Base-by-base conservation (phyloP, 2,113 vertebrate genomes). In the Chionodraco myersi region DNA sequence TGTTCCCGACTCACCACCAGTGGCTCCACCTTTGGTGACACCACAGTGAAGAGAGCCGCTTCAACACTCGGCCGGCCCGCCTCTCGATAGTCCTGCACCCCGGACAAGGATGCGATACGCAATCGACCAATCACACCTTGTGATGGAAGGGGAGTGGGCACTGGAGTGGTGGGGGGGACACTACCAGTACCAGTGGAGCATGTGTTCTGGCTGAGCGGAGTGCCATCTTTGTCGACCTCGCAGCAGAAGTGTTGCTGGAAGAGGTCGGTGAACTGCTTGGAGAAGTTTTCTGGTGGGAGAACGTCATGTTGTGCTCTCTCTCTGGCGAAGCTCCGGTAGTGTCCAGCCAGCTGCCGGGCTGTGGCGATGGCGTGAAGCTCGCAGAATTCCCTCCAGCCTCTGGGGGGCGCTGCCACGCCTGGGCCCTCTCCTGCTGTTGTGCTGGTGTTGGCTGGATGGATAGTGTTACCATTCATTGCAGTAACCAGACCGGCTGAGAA, bases 321-420 rank as follows among this genome's bases (percentile, higher is more conserved):
- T 57, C 94, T 93, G 88, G 96, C 95, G 2, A 99, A 99, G 74
- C 93, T 96, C 89, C 95, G 95, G 93, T 99, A 99, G 84, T 98
- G 97, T 83, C 95, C 94, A 6, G 97, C 98, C 84, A 99, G 93
- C 86, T 98, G 96, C 87, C 95, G 95, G 74, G 98, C 97, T 0
- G 97, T 93, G 79, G 96, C 95, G 78, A 96, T 96, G 61, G 98
- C 98, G 21, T 99, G 97, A 81, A 96, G 94, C 96, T 99, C 97
- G 9, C 98, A 99, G 94, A 99, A 99, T 91, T 98, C 98, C 91
- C 96, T 96, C 98, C 98, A 99, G 96, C 96, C 96, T 83, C 95
- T 92, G 4, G 95, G 95, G 89, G 93, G 88, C 26, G 87, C 84
- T 82, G 84, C 87, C 57, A 92, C 79, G 52, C 86, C 85, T n/a